These are phyloP conservation scores for Acropternis orthonyx DNA, from an alignment of 2,797 vertebrate genomes.

Conservation along the genomic window DNA sequence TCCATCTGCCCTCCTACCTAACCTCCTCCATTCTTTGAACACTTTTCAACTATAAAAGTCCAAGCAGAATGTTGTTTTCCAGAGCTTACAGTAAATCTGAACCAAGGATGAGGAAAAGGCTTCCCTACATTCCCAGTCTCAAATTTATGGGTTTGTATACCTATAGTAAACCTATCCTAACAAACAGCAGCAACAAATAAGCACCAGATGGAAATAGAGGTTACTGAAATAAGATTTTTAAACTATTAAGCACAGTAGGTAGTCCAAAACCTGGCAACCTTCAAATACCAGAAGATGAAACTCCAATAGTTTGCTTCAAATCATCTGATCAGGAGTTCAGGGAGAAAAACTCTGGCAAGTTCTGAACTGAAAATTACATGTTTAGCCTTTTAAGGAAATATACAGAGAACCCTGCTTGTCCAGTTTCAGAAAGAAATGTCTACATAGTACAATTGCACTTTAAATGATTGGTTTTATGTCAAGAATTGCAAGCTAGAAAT, in stretches of 20 bases:
- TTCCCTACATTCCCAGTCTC: not conserved
- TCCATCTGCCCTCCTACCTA: not conserved
- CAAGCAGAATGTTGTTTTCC: not conserved
- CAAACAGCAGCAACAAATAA: not conserved
- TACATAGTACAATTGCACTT: not conserved
- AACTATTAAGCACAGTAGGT: not conserved
- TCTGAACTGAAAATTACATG: not conserved
- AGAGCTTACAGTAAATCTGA: not conserved
- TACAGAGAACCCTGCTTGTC: not conserved
- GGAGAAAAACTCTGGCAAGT: not conserved
- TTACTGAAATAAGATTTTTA: not conserved
- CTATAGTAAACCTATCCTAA: not conserved
- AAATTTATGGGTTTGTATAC: not conserved
- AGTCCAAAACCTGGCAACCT: not conserved
- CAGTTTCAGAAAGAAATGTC: not conserved
- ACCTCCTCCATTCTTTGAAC: not conserved
- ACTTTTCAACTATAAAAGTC: not conserved
- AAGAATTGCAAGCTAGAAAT: not conserved
- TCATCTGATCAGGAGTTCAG: not conserved
- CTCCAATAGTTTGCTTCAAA: not conserved
- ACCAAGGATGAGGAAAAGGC: not conserved
- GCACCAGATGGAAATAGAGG: not conserved
- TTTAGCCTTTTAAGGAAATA: not conserved
- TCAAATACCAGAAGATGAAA: not conserved
- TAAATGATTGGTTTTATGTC: not conserved